phyloP scores from a whole-genome alignment of 2,797 vertebrate species.

The Iguana delicatissima region DNA sequence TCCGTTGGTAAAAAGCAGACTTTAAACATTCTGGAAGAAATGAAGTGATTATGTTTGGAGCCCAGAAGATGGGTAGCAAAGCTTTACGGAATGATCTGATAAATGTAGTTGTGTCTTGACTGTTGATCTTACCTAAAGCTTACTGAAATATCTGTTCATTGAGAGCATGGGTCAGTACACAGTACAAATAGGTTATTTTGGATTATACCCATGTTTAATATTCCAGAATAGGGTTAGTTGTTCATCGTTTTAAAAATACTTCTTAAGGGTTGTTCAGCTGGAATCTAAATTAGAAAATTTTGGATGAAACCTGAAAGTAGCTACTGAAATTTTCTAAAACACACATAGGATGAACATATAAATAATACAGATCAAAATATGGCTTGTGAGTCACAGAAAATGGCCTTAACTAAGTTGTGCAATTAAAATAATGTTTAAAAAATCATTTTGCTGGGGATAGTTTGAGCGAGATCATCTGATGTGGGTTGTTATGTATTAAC shows the following conservation, averaged over 20 bases:
- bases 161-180: slow-evolving; percentile 63
- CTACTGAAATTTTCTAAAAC: slow-evolving; percentile 62
- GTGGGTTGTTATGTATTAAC: slow-evolving; percentile 90
- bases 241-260: slow-evolving; percentile 74
- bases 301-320: slow-evolving; percentile 62
- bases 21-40: slow-evolving; percentile 47
- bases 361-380: slow-evolving; percentile 65
- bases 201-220: slow-evolving; percentile 72
- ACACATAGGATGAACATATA: slow-evolving; percentile 65
- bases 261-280: slow-evolving; percentile 69
- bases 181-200: slow-evolving; percentile 58
- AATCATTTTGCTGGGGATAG: slow-evolving; percentile 70
- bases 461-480: slow-evolving; percentile 77
- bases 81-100: slow-evolving; percentile 75
- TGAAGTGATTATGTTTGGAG: slow-evolving; percentile 49
- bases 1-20: slow-evolving; percentile 41
- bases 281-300: slow-evolving; percentile 68
- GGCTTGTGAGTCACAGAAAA: slow-evolving; percentile 74
- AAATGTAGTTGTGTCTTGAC: slow-evolving; percentile 73
- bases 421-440: slow-evolving; percentile 72
- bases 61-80: slow-evolving; percentile 59
- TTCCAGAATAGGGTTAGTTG: slow-evolving; percentile 75
- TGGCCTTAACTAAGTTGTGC: slow-evolving; percentile 72
- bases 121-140: slow-evolving; percentile 1
- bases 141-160: slow-evolving; percentile 28